Evolutionary conservation across 2,888 invertebrate species (phyloP).

Genomic region (Nomada lathburiana): DNA sequence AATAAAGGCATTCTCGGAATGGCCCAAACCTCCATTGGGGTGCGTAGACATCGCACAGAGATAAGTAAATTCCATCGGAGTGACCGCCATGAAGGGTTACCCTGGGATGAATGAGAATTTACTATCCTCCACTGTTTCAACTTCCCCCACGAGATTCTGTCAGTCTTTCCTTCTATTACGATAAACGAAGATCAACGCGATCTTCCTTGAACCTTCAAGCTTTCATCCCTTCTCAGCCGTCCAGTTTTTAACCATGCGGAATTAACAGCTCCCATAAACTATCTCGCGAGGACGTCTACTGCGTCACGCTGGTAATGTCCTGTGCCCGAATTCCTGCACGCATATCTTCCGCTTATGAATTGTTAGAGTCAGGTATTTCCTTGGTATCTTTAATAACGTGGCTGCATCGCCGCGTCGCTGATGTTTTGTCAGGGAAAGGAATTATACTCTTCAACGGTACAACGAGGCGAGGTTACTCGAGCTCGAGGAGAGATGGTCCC

Average conservation of each 20-base stretch:
- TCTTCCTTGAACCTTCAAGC: background rate
- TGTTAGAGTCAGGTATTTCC: conserved; percentile 19
- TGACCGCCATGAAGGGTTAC: background rate
- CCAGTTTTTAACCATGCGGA: conserved; percentile 13
- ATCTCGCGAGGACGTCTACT: background rate
- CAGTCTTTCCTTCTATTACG: background rate
- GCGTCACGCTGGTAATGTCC: conserved; percentile 28
- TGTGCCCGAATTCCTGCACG: conserved; percentile 41
- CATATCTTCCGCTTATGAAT: conserved; percentile 43
- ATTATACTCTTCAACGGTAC: conserved; percentile 1
- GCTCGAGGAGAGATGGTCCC: conserved; percentile 32
- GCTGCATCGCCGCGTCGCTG: conserved; percentile 11
- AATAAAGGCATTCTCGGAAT: conserved; percentile 1
- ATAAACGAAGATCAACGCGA: conserved; percentile 26
- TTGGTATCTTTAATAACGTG: conserved; percentile 60
- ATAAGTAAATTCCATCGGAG: conserved; percentile 32
- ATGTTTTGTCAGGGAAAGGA: conserved; percentile 21
- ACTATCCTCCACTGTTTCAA: conserved; percentile 15
- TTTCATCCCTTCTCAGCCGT: background rate
- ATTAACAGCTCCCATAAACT: conserved; percentile 32
- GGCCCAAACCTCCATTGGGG: conserved; percentile 1
- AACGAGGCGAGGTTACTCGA: conserved; percentile 36
- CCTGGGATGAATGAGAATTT: conserved; percentile 28
- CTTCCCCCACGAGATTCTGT: background rate
- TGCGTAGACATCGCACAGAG: background rate